A percentile compares a stretch with the other conserved stretches of the same genome.
Evolutionary conservation across 2,113 vertebrate genomes (phyloP).

Genomic region (Rissa tridactyla): DNA sequence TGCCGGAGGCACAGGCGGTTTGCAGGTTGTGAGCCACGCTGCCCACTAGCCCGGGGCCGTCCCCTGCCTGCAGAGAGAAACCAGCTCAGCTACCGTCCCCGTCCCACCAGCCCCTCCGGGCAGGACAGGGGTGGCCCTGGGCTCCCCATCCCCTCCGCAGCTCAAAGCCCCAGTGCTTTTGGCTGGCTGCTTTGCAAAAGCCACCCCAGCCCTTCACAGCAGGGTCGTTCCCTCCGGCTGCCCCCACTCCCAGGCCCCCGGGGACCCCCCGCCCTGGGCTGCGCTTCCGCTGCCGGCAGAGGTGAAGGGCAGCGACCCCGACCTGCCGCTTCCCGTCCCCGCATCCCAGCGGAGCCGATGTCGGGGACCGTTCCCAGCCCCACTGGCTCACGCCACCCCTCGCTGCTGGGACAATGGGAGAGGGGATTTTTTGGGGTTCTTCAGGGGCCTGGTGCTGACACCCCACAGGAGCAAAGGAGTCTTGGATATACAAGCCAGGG

Average conservation of each 20-base stretch:
- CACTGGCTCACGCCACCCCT: fast-evolving
- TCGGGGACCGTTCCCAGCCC: neutral
- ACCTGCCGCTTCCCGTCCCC: neutral
- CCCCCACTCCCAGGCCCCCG: neutral
- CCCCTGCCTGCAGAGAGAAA: conserved; percentile 36
- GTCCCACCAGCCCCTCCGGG: neutral
- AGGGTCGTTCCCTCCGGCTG: neutral
- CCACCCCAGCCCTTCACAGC: neutral
- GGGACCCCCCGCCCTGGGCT: neutral
- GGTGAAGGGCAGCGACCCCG: neutral
- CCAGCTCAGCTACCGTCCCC: neutral
- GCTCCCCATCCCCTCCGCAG: neutral
- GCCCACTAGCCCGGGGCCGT: conserved; percentile 40
- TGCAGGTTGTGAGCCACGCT: conserved; percentile 66
- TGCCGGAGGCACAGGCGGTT: conserved; percentile 32
- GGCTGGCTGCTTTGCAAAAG: neutral
- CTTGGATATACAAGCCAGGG: neutral
- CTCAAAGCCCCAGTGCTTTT: neutral
- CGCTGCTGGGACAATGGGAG: neutral
- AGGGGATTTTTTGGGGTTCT: fast-evolving
- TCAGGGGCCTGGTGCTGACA: neutral
- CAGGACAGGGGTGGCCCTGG: neutral
- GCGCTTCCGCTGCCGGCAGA: neutral
- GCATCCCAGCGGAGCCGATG: neutral
- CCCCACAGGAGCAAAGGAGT: neutral